Base-by-base conservation (phyloP, 2,113 vertebrate species). In the Bucco capensis region DNA sequence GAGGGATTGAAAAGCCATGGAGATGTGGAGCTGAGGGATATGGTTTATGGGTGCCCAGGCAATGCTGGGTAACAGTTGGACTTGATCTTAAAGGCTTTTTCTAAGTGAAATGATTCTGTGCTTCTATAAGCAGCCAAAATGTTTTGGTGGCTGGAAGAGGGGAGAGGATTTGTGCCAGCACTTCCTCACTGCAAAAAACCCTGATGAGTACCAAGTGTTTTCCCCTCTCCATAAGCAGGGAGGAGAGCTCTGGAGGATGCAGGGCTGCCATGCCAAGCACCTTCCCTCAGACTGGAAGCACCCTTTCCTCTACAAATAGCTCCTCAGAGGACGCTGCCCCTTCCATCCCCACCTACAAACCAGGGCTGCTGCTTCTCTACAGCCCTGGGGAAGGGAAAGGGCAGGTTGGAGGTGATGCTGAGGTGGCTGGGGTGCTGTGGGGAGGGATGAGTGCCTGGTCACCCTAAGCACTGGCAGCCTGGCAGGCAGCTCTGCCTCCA, bases 401-500 rank as follows among this genome's bases (percentile, higher is more conserved):
- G 14, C 2, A 4, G 30, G 21, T 42, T 71, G 69, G 69, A n/a
- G 50, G 50, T 54, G 50, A 40, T 75, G 70, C 75, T 0, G 2
- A n/a, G 58, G 69, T 62, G 66, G 6, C 5, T 0, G 0, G 35
- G 62, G 17, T 57, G 51, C 74, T 2, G 0, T 1, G 2, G 35
- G 28, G 58, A 76, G 57, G 57, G 49, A 10, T 3, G 7, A 53
- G 57, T 9, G 3, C 67, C 60, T 5, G 1, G 54, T 62, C 3
- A 5, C 65, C 57, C 35, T 2, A 1, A 2, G 60, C 7, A 2
- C 76, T 80, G 37, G 40, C 57, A 81, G 60, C 79, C 57, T 1
- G 2, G 4, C 83, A 74, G 70, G 2, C 8, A 2, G 47, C 61
- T 87, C 71, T 85, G 75, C 83, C 94, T 89, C 8, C 3, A 21